Percentiles rank a stretch among this genome's conserved stretches.
Conservation (phyloP, 2,888 invertebrate species). For the Ctena decussata region DNA sequence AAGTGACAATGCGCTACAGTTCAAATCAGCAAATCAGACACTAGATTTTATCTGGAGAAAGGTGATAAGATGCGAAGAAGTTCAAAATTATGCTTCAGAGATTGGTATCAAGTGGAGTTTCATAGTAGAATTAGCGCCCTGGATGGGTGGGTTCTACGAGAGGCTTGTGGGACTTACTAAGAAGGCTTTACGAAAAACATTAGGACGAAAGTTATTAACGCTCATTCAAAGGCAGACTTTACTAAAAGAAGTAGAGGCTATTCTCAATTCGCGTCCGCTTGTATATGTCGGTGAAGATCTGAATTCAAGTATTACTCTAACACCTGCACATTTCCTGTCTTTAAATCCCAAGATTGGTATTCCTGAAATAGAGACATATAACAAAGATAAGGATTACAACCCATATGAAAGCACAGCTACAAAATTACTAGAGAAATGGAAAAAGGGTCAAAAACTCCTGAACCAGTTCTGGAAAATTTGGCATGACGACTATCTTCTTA, state of each 20-base stretch:
- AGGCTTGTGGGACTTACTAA: conserved; percentile 1
- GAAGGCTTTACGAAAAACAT: no score
- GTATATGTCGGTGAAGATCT: conserved; percentile 45
- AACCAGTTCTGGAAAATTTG: no score
- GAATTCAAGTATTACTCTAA: no score
- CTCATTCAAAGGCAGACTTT: no score
- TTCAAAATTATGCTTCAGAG: conserved; percentile 27
- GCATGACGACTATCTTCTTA: no score
- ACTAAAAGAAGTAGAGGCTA: no score
- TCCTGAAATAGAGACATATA: no score
- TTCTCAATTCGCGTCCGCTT: conserved; percentile 21
- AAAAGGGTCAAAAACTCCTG: not conserved
- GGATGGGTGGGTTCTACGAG: conserved; percentile 32
- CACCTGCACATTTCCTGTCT: no score
- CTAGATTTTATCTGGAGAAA: no score
- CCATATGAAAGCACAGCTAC: not conserved
- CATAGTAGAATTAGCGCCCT: conserved; percentile 24
- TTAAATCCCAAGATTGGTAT: no score
- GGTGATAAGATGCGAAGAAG: conserved; percentile 7
- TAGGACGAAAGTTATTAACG: conserved; percentile 5
- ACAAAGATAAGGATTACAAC: conserved; percentile 20
- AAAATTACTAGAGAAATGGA: not conserved
- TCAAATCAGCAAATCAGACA: no score
- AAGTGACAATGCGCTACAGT: no score
- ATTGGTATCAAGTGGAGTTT: conserved; percentile 2